Percentiles rank a stretch among this genome's conserved stretches.
Evolutionary conservation across 2,113 vertebrate genomes (phyloP).

Genomic region (Rana temporaria): DNA sequence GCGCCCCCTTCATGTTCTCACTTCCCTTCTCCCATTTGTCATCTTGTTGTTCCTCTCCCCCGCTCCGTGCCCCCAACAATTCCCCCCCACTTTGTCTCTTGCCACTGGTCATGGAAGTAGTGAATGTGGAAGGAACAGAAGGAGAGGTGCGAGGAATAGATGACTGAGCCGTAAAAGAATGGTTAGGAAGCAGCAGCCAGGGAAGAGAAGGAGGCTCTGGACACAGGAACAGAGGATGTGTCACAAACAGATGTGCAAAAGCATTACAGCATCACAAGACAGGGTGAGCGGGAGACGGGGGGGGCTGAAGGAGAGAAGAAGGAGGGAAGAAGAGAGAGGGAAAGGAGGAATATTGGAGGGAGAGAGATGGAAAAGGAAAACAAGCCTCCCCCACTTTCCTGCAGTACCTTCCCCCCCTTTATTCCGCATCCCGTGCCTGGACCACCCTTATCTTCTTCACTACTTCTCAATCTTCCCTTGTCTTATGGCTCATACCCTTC

Average conservation of each 20-base stretch:
- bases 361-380: neutral
- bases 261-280: conserved; percentile 50
- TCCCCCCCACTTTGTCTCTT: neutral
- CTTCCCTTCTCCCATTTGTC: neutral
- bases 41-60: neutral
- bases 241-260: conserved; percentile 53
- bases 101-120: conserved; percentile 9
- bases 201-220: conserved; percentile 31
- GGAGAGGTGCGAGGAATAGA: conserved; percentile 51
- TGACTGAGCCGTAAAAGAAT: conserved; percentile 48
- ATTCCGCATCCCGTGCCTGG: too few relatives aligned
- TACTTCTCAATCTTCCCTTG: too few relatives aligned
- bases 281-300: neutral
- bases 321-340: neutral
- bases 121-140: conserved; percentile 31
- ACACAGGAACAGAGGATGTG: conserved; percentile 32
- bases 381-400: too few relatives aligned
- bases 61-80: neutral
- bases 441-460: too few relatives aligned
- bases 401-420: too few relatives aligned
- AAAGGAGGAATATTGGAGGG: neutral
- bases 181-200: conserved; percentile 19
- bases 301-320: neutral
- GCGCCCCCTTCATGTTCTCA: neutral
- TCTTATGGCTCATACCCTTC: too few relatives aligned